Conservation (phyloP, 2,113 vertebrate genomes). For the Eurystomus gularis region DNA sequence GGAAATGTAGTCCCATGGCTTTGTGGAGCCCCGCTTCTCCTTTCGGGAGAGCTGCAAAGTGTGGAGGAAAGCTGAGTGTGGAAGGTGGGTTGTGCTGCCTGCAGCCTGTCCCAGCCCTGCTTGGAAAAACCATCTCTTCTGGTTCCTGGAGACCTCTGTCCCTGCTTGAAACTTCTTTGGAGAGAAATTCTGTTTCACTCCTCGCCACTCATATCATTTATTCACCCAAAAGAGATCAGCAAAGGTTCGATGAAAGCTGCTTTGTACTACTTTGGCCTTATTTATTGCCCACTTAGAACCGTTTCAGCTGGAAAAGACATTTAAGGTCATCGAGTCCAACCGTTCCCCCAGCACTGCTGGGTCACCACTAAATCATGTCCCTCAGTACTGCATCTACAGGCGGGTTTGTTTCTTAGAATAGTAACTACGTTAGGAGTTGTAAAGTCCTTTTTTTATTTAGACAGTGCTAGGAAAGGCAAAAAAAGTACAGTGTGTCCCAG, state of each 20-base stretch:
- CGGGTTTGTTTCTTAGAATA: too few relatives aligned
- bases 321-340: neutral
- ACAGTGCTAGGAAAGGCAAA: neutral
- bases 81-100: neutral
- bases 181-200: rapidly evolving
- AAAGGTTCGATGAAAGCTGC: neutral
- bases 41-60: neutral
- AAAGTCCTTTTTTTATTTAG: neutral
- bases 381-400: neutral
- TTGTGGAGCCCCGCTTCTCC: neutral
- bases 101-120: rapidly evolving
- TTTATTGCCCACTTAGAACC: neutral
- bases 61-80: neutral
- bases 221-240: neutral
- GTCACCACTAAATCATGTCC: neutral
- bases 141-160: rapidly evolving
- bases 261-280: neutral
- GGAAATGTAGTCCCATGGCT: neutral
- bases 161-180: neutral
- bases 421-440: neutral
- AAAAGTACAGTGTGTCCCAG: neutral
- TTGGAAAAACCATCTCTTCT: rapidly evolving
- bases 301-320: neutral
- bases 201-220: rapidly evolving
- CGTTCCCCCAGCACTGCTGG: neutral